Conservation (phyloP, 2,888 invertebrate genomes). For the Imbricaverruca yamaguchii region DNA sequence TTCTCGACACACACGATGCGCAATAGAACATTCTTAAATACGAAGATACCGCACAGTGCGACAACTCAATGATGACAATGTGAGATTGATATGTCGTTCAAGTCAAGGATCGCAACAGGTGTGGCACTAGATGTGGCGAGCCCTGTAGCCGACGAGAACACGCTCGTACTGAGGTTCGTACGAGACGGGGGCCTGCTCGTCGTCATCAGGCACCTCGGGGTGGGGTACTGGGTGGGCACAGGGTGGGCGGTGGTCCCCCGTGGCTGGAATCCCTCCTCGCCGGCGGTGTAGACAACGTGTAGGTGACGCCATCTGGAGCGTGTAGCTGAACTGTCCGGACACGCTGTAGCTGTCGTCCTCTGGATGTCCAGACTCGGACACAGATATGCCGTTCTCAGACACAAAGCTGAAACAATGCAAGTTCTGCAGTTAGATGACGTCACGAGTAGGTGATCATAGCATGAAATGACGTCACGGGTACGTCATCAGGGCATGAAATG, state of each 20-base stretch:
- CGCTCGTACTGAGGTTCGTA: neutral
- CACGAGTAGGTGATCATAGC: no score
- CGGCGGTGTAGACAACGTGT: neutral
- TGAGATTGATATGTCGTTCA: no score
- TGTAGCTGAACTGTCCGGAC: neutral
- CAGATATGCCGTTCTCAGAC: neutral
- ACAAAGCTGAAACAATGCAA: neutral
- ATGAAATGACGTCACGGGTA: no score
- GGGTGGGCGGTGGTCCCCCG: neutral
- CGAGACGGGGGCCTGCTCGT: no score
- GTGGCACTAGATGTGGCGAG: neutral
- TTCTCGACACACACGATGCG: no score
- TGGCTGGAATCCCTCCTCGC: neutral
- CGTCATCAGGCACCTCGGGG: neutral
- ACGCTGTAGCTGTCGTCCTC: neutral
- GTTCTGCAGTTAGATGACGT: no score
- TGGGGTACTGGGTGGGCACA: neutral
- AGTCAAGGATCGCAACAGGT: no score
- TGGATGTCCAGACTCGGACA: slow-evolving; percentile 1
- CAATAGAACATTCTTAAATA: no score
- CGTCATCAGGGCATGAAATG: no score
- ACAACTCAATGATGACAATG: no score
- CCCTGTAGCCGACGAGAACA: neutral
- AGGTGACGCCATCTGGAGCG: neutral
- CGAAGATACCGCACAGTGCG: no score